phyloP scores from a whole-genome alignment of 2,888 invertebrate genomes.

The Iselma pallidipennis region DNA sequence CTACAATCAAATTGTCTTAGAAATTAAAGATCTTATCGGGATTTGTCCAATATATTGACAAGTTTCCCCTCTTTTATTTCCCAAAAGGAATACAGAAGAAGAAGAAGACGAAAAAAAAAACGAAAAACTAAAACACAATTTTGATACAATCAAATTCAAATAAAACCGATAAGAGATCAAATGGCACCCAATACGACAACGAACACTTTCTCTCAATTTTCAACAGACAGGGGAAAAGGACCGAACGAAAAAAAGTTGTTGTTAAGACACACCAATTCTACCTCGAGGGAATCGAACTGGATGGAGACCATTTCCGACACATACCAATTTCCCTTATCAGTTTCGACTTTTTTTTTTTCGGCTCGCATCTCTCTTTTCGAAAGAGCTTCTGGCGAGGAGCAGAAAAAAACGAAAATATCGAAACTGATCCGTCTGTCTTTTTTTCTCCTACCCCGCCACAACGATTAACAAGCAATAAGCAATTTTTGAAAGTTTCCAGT shows the following conservation, averaged over 20 bases:
- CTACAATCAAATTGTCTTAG: no score
- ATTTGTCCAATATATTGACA: not conserved
- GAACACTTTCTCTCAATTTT: slow-evolving; percentile 17
- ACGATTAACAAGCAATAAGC: not conserved
- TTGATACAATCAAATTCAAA: slow-evolving; percentile 35
- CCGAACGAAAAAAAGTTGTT: slow-evolving; percentile 33
- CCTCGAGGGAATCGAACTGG: slow-evolving; percentile 49
- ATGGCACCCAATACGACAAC: slow-evolving; percentile 26
- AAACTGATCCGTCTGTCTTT: no score
- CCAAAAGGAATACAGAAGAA: not conserved
- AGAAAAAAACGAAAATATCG: not conserved
- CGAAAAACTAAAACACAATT: not conserved
- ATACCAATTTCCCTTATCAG: slow-evolving; percentile 54
- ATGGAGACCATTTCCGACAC: slow-evolving; percentile 42
- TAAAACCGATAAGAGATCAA: slow-evolving; percentile 40
- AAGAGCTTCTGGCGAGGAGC: not conserved
- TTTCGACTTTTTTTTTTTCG: slow-evolving; percentile 34
- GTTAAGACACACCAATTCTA: slow-evolving; percentile 43
- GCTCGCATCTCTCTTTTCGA: not conserved
- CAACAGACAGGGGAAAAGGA: slow-evolving; percentile 25
- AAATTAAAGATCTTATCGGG: not conserved
- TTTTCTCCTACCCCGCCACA: no score
- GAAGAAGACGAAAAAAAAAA: not conserved
- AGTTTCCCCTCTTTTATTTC: not conserved
- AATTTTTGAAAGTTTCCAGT: not conserved